phyloP scores from a whole-genome alignment of 2,888 invertebrate species.

The Tenthredo livida region DNA sequence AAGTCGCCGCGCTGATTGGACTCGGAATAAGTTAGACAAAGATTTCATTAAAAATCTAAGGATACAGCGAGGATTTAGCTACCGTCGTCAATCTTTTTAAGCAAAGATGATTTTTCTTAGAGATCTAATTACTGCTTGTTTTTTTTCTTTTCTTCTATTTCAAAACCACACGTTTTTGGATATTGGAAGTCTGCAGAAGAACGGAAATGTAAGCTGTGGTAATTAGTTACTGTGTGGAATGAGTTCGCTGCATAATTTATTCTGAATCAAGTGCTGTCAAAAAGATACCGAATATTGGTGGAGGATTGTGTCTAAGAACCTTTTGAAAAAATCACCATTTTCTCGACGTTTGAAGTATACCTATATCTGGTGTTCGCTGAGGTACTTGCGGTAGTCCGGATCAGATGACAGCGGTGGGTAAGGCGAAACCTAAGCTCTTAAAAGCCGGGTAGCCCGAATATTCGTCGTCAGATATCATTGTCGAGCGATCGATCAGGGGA shows the following conservation, averaged over 20 bases:
- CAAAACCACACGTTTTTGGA: background rate
- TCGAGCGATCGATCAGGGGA: slow-evolving; percentile 40
- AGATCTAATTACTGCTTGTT: no score
- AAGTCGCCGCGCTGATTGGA: background rate
- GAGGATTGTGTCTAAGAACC: background rate
- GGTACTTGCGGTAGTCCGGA: slow-evolving; percentile 25
- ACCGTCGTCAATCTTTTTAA: background rate
- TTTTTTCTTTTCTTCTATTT: background rate
- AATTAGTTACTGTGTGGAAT: background rate
- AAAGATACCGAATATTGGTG: background rate
- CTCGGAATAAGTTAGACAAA: background rate
- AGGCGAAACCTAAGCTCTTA: slow-evolving; percentile 45
- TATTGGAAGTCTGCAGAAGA: background rate
- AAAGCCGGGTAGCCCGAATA: slow-evolving; percentile 39
- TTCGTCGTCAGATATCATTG: slow-evolving; percentile 31
- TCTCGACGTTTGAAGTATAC: background rate
- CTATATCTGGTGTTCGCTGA: background rate
- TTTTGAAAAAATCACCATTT: slow-evolving; percentile 4
- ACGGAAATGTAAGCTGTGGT: background rate
- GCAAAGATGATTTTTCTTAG: background rate
- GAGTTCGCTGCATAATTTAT: background rate
- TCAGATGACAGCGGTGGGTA: slow-evolving; percentile 20
- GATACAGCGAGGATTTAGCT: background rate
- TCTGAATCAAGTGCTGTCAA: background rate
- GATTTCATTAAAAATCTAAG: background rate